Evolutionary conservation across 2,113 vertebrate genomes (phyloP).

Genomic region (Balaeniceps rex): DNA sequence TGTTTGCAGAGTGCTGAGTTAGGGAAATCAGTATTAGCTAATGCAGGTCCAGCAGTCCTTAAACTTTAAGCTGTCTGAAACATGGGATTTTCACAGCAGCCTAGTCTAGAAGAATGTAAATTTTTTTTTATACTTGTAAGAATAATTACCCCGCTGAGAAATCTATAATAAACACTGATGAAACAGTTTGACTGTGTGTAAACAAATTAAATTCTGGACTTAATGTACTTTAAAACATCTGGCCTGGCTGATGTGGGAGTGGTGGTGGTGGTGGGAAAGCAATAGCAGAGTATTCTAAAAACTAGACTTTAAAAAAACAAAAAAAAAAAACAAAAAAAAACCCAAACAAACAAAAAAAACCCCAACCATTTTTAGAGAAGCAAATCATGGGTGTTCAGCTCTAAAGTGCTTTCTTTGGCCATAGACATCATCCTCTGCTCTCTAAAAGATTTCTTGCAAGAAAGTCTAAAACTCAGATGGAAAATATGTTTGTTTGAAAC

Average conservation of each 20-base stretch:
- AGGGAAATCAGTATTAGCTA: not conserved
- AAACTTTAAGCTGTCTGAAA: not conserved
- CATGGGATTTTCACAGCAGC: not conserved
- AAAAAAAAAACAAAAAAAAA: not conserved
- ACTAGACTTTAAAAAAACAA: not conserved
- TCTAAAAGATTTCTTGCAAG: not conserved
- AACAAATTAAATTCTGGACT: conserved; percentile 52
- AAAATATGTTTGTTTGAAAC: not conserved
- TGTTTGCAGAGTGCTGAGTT: not conserved
- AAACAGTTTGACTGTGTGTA: conserved; percentile 43
- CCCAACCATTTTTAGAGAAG: not conserved
- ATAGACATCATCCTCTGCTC: not conserved
- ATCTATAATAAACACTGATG: conserved; percentile 40
- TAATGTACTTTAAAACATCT: conserved; percentile 53
- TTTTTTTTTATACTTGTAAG: not conserved
- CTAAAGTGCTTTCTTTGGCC: conserved; percentile 1
- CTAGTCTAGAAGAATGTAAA: not conserved
- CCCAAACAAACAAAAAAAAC: not conserved
- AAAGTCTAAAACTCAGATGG: not conserved
- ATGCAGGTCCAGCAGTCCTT: not conserved
- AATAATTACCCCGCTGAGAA: conserved; percentile 21
- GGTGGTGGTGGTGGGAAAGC: conserved; percentile 25
- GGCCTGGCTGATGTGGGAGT: conserved; percentile 20
- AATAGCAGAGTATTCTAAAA: conserved; percentile 24
- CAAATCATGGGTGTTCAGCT: not conserved